Evolutionary conservation across 2,797 vertebrate species (phyloP).

Genomic region (Dendrocincla fuliginosa): DNA sequence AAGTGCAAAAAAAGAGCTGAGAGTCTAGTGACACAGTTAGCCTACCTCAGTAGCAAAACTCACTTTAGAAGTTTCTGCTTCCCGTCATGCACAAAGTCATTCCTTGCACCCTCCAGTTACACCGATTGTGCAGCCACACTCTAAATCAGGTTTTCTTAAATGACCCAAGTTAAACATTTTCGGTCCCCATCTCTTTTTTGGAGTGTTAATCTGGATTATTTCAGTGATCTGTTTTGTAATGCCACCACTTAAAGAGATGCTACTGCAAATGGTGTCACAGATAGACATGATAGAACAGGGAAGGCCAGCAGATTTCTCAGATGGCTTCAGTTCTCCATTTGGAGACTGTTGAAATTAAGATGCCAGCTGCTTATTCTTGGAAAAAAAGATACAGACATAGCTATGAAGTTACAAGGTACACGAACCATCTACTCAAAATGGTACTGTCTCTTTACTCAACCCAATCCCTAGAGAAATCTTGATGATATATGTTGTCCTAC

Average conservation of each 20-base stretch:
- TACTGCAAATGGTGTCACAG: neutral
- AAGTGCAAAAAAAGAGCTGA: neutral
- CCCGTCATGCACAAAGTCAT: fast-evolving
- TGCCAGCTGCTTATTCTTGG: neutral
- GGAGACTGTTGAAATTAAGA: neutral
- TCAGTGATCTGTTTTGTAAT: neutral
- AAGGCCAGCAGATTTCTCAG: neutral
- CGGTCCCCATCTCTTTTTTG: neutral
- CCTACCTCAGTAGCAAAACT: neutral
- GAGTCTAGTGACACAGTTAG: neutral
- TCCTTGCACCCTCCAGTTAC: neutral
- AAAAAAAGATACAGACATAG: neutral
- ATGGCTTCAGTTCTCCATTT: neutral
- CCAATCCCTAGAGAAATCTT: neutral
- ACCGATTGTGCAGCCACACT: neutral
- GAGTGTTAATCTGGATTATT: neutral
- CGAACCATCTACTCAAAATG: neutral
- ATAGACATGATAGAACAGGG: neutral
- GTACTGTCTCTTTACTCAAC: neutral
- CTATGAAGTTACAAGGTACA: neutral
- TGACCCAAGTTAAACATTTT: neutral
- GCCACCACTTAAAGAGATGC: neutral
- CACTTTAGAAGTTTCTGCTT: neutral
- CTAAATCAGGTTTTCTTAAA: neutral
- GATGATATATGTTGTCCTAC: neutral